A percentile compares a stretch with the other conserved stretches of the same genome.
Evolutionary conservation across 2,113 vertebrate genomes (phyloP).

Genomic region (Urocolius indicus): DNA sequence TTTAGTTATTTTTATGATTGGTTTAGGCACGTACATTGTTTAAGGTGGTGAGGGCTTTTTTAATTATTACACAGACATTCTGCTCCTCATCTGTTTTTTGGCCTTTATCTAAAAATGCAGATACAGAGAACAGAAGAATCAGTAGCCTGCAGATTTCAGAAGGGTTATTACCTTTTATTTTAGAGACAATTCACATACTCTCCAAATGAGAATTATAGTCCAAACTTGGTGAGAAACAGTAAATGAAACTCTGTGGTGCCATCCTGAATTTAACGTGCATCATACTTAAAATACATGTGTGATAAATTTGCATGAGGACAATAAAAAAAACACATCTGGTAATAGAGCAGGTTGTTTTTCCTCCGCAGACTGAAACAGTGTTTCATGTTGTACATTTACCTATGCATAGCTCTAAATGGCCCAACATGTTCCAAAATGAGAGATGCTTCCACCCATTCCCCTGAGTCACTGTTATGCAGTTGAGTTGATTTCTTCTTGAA

Average conservation of each 20-base stretch:
- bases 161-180: background rate
- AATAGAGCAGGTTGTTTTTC: background rate
- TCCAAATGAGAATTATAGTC: background rate
- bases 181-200: background rate
- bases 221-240: background rate
- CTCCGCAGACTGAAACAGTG: background rate
- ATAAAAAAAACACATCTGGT: background rate
- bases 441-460: background rate
- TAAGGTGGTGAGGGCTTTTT: background rate
- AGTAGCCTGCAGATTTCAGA: background rate
- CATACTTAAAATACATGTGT: background rate
- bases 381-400: background rate
- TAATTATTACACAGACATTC: background rate
- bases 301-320: background rate
- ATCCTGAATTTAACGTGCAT: background rate
- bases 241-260: background rate
- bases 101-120: background rate
- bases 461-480: background rate
- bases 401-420: background rate
- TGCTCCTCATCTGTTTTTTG: background rate
- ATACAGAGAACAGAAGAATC: background rate
- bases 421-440: background rate
- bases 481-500: background rate
- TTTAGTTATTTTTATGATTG: background rate
- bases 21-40: background rate